Evolutionary conservation across 2,113 vertebrate genomes (phyloP).

Genomic region (Perca flavescens): DNA sequence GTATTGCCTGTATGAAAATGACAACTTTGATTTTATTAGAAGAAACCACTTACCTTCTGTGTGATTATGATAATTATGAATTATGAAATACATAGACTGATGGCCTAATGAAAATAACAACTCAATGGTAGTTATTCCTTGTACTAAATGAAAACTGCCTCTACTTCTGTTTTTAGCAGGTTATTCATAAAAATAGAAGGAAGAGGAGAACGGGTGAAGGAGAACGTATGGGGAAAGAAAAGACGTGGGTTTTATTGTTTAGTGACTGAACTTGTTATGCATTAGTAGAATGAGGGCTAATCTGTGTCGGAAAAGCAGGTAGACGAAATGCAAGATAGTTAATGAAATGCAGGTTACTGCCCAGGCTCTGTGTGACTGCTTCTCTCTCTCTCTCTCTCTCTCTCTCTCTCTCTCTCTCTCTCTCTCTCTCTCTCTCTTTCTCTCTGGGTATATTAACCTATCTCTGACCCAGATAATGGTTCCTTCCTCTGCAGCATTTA

Average conservation of each 20-base stretch:
- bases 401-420: conserved; percentile 28
- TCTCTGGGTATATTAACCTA: conserved; percentile 61
- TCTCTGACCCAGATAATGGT: conserved; percentile 72
- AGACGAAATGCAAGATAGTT: conserved; percentile 5
- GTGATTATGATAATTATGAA: not conserved
- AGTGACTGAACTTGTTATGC: not conserved
- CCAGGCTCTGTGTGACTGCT: not conserved
- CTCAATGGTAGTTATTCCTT: not conserved
- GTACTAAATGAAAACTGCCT: not conserved
- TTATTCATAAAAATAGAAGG: not conserved
- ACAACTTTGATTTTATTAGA: not conserved
- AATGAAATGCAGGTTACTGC: conserved; percentile 49
- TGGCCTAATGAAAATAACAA: not conserved
- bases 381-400: conserved; percentile 19
- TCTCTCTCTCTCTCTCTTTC: conserved; percentile 7
- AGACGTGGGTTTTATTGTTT: not conserved
- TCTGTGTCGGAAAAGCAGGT: conserved; percentile 13
- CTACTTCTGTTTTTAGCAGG: not conserved
- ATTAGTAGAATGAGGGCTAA: not conserved
- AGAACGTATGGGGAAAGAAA: not conserved
- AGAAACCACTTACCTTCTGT: not conserved
- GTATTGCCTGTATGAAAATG: not conserved
- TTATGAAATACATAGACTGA: not conserved
- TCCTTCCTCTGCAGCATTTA: conserved; percentile 66
- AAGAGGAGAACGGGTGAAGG: not conserved